Conservation (phyloP, 2,113 vertebrate genomes). For the Ochotona princeps region DNA sequence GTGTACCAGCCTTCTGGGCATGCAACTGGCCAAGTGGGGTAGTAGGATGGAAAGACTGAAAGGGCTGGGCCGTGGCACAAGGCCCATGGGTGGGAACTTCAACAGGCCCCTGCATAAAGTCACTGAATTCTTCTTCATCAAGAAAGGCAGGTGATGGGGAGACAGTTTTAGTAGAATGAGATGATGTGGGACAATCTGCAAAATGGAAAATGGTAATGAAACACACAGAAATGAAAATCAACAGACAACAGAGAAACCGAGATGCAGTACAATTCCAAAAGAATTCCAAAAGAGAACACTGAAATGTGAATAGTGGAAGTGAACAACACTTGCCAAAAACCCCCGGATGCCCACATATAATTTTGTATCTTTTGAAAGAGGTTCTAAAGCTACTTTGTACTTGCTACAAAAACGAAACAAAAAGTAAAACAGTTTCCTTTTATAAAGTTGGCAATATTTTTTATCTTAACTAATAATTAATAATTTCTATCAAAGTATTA, state of each 20-base stretch:
- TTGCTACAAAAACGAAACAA: constrained; percentile 40
- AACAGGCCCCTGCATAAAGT: constrained; percentile 96
- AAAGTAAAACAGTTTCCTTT: constrained; percentile 55
- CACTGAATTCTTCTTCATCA: constrained; percentile 97
- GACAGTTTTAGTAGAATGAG: constrained; percentile 92
- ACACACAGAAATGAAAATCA: constrained; percentile 81
- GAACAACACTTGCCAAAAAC: constrained; percentile 14
- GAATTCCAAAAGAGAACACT: constrained; percentile 58
- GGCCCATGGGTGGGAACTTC: constrained; percentile 83
- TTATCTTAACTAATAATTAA: neutral
- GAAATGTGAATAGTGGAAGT: constrained; percentile 20
- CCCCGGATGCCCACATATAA: neutral
- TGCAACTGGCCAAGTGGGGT: constrained; percentile 85
- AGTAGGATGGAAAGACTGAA: constrained; percentile 84
- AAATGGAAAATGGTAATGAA: constrained; percentile 92
- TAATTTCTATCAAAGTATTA: neutral
- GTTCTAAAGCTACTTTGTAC: constrained; percentile 38
- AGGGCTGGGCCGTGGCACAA: constrained; percentile 85
- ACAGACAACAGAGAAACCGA: constrained; percentile 72
- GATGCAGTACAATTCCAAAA: constrained; percentile 58
- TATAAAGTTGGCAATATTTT: constrained; percentile 4
- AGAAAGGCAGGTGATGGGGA: constrained; percentile 89
- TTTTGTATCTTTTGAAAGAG: constrained; percentile 26
- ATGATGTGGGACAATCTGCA: constrained; percentile 95
- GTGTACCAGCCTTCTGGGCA: constrained; percentile 85